phyloP scores from a whole-genome alignment of 2,888 invertebrate species.

The Hybos culiciformis region DNA sequence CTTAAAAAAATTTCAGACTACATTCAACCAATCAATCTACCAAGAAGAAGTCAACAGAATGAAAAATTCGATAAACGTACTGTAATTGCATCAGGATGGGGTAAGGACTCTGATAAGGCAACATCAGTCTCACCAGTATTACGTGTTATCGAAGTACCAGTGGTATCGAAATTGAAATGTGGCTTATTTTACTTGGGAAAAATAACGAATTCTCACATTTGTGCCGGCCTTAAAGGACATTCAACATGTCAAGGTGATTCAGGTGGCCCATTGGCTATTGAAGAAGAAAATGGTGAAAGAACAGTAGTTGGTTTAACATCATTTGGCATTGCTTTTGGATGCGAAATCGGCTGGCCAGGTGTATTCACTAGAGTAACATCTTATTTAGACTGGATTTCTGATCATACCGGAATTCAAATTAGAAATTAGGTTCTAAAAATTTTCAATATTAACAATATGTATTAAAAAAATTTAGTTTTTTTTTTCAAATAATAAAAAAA shows the following conservation, averaged over 20 bases:
- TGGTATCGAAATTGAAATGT: constrained; percentile 5
- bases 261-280: constrained; percentile 25
- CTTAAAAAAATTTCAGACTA: too few relatives aligned
- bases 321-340: constrained; percentile 22
- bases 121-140: constrained; percentile 6
- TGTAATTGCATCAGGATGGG: constrained; percentile 26
- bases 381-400: constrained; percentile 22
- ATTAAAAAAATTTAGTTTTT: too few relatives aligned
- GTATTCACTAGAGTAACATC: constrained; percentile 23
- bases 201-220: constrained; percentile 19
- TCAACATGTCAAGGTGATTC: constrained; percentile 31
- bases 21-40: constrained; percentile 6
- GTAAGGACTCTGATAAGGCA: constrained; percentile 20
- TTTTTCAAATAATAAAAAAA: too few relatives aligned
- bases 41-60: background rate
- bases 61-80: constrained; percentile 8
- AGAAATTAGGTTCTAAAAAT: too few relatives aligned
- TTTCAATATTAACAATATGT: too few relatives aligned
- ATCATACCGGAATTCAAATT: background rate
- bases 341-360: constrained; percentile 22
- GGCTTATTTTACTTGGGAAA: constrained; percentile 8
- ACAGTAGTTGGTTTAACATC: constrained; percentile 25
- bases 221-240: constrained; percentile 13
- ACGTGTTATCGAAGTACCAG: constrained; percentile 4
- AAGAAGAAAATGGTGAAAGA: background rate